Base-by-base conservation (phyloP, 2,113 vertebrate species). In the Zootoca vivipara region DNA sequence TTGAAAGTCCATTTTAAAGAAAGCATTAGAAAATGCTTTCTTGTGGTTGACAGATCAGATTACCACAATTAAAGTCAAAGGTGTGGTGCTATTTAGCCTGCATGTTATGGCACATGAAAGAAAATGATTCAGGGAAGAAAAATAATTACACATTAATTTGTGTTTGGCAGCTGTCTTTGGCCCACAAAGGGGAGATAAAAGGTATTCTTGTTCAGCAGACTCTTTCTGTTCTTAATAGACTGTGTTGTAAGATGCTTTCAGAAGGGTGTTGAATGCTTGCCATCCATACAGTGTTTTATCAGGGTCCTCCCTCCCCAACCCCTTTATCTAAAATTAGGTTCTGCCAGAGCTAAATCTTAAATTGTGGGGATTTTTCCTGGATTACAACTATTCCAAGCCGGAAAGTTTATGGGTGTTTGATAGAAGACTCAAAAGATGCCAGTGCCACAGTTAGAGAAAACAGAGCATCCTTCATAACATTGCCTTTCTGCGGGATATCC, bases 111-210 rank as follows among this genome's bases (percentile, higher is more conserved):
- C 87, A 88, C 80, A 85, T 91, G 79, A 93, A 97, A 96, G 95
- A 96, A 97, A 97, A 96, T 97, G 96, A 97, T 96, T 96, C 97
- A 97, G 96, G 95, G 96, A 94, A 95, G 94, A 96, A 97, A 97
- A 97, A 96, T 97, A 97, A 98, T 98, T 96, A 97, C 96, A 97
- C 95, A 86, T 97, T 98, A 96, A 98, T 98, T 97, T 96, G 94
- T 94, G 96, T 96, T 96, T 98, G 96, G 97, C 96, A 97, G 97
- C 96, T 94, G 82, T 95, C 95, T 67, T 93, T 94, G 96, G 96
- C 96, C 95, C 94, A 92, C 93, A 94, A 94, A 95, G 93, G 78
- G 46, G 91, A 96, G 96, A 96, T 96, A 96, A 96, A 96, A 96
- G 94, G 92, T 95, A 82, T 94, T 95, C 80, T 93, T 95, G 96